Evolutionary conservation across 2,888 invertebrate species (phyloP).

Genomic region (Xestia c-nigrum): DNA sequence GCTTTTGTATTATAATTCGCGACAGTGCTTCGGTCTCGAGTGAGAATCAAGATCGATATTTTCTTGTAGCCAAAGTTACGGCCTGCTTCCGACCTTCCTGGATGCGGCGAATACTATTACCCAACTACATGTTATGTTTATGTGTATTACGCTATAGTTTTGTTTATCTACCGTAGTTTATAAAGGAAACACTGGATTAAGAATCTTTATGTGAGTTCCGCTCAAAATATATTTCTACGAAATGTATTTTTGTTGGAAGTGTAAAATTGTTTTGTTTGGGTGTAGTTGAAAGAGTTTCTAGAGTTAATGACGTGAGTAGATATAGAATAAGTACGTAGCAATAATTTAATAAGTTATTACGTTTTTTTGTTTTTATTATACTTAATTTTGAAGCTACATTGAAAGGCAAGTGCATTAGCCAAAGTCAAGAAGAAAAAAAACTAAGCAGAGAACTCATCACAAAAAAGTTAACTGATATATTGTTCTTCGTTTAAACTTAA

Average conservation of each 20-base stretch:
- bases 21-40: constrained; percentile 42
- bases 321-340: neutral
- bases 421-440: constrained; percentile 13
- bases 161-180: constrained; percentile 40
- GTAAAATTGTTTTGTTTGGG: constrained; percentile 22
- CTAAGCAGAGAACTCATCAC: neutral
- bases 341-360: neutral
- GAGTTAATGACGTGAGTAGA: neutral
- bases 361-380: neutral
- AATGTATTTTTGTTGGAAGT: constrained; percentile 33
- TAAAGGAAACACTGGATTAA: constrained; percentile 26
- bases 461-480: constrained; percentile 32
- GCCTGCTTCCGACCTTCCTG: constrained; percentile 65
- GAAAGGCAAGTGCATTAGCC: constrained; percentile 10
- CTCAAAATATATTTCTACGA: constrained; percentile 27
- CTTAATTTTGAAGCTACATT: constrained; percentile 1
- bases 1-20: constrained; percentile 64
- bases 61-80: constrained; percentile 71
- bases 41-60: constrained; percentile 69
- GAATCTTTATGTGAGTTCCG: constrained; percentile 28
- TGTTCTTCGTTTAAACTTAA: constrained; percentile 25
- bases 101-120: constrained; percentile 39
- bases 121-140: constrained; percentile 6
- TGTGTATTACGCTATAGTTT: constrained; percentile 33
- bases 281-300: constrained; percentile 28